phyloP scores from a whole-genome alignment of 2,888 invertebrate genomes.

The Agrochola lota region DNA sequence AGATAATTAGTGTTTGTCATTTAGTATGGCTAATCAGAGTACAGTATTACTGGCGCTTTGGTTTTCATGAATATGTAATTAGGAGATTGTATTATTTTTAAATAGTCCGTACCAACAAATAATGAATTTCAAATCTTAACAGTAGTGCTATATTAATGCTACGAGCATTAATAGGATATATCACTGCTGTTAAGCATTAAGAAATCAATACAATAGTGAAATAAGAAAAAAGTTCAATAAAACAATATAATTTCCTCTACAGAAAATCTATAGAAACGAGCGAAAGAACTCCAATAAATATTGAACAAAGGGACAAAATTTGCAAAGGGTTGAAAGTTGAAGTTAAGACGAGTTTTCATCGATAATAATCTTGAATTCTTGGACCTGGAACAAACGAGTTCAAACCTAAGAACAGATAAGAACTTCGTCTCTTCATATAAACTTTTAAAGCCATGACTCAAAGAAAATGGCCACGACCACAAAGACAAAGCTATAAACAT shows the following conservation, averaged over 20 bases:
- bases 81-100: conserved; percentile 3
- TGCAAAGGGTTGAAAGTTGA: conserved; percentile 60
- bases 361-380: conserved; percentile 68
- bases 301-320: conserved; percentile 61
- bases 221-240: not conserved
- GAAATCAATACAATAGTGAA: not conserved
- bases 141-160: no score
- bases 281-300: conserved; percentile 57
- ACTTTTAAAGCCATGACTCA: conserved; percentile 70
- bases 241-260: conserved; percentile 10
- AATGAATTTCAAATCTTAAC: not conserved
- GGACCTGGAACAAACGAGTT: conserved; percentile 71
- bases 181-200: not conserved
- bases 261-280: conserved; percentile 33
- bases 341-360: conserved; percentile 58
- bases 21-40: conserved; percentile 33
- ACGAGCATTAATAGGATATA: not conserved
- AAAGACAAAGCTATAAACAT: conserved; percentile 68
- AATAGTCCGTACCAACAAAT: not conserved
- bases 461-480: conserved; percentile 59
- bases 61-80: conserved; percentile 32
- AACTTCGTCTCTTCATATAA: conserved; percentile 70
- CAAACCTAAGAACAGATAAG: conserved; percentile 72
- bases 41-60: conserved; percentile 8
- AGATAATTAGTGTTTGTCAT: conserved; percentile 39